Conservation (phyloP, 2,113 vertebrate genomes). For the Canis aureus region DNA sequence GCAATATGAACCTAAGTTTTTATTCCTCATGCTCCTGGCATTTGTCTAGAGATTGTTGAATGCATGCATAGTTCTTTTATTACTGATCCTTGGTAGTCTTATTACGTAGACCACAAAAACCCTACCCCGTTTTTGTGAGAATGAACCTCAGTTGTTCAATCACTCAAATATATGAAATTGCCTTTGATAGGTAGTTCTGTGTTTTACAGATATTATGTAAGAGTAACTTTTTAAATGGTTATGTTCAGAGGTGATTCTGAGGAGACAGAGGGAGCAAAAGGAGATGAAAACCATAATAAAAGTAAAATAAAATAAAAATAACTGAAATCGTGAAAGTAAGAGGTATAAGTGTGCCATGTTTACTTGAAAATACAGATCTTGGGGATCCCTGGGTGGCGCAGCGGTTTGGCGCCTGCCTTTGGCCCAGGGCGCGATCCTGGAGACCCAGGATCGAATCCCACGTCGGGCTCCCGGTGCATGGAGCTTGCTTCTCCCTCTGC, state of each 20-base stretch:
- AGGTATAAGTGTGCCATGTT: background rate
- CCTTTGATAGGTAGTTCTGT: slow-evolving; percentile 2
- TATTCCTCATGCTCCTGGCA: slow-evolving; percentile 58
- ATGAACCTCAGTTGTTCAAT: slow-evolving; percentile 64
- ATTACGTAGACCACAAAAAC: slow-evolving; percentile 52
- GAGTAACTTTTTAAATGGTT: slow-evolving; percentile 46
- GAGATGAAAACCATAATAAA: slow-evolving; percentile 38
- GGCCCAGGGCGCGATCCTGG: too few relatives aligned
- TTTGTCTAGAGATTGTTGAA: slow-evolving; percentile 63
- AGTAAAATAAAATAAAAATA: slow-evolving; percentile 29
- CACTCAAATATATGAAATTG: slow-evolving; percentile 79
- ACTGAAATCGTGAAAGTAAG: slow-evolving; percentile 27
- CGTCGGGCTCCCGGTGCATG: too few relatives aligned
- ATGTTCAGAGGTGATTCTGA: slow-evolving; percentile 43
- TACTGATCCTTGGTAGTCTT: slow-evolving; percentile 65
- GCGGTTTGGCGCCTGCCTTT: too few relatives aligned
- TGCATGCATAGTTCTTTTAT: slow-evolving; percentile 57
- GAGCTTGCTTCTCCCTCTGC: too few relatives aligned
- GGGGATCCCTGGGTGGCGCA: too few relatives aligned
- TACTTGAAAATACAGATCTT: slow-evolving; percentile 51
- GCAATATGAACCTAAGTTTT: slow-evolving; percentile 61
- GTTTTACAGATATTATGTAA: slow-evolving; percentile 30
- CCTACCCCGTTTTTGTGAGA: slow-evolving; percentile 68
- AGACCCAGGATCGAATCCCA: too few relatives aligned
- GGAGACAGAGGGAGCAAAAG: slow-evolving; percentile 31